A percentile compares a stretch with the other conserved stretches of the same genome.
Evolutionary conservation across 2,113 vertebrate genomes (phyloP).

Genomic region (Pomatorhinus ruficollis): DNA sequence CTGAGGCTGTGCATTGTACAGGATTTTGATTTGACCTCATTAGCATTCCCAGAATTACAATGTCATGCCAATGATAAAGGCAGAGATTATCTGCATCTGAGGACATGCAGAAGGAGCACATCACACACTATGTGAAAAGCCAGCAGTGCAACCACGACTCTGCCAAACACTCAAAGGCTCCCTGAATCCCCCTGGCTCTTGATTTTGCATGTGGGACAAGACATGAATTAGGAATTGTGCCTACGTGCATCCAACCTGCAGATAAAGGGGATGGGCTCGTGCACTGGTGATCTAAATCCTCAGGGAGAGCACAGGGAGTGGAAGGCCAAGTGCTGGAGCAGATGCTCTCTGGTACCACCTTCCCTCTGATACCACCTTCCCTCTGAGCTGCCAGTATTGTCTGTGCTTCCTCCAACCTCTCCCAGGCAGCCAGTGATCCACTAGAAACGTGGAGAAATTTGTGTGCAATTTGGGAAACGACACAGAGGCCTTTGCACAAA

Average conservation of each 20-base stretch:
- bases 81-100: not conserved
- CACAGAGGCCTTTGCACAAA: not conserved
- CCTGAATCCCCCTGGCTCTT: not conserved
- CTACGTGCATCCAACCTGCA: not conserved
- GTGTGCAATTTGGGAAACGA: not conserved
- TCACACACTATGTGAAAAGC: not conserved
- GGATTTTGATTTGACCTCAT: constrained; percentile 29
- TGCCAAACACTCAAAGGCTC: not conserved
- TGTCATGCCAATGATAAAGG: constrained; percentile 1
- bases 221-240: not conserved
- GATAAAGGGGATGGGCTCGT: not conserved
- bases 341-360: not conserved
- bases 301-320: not conserved
- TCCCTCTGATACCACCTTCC: not conserved
- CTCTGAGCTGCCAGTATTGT: not conserved
- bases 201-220: not conserved
- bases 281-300: not conserved
- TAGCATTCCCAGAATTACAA: constrained; percentile 39
- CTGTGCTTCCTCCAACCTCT: not conserved
- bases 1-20: not conserved
- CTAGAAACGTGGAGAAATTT: not conserved
- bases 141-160: not conserved
- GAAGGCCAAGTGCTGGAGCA: not conserved
- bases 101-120: not conserved
- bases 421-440: not conserved